phyloP scores from a whole-genome alignment of 2,797 vertebrate species.

The Gymnodraco acuticeps region DNA sequence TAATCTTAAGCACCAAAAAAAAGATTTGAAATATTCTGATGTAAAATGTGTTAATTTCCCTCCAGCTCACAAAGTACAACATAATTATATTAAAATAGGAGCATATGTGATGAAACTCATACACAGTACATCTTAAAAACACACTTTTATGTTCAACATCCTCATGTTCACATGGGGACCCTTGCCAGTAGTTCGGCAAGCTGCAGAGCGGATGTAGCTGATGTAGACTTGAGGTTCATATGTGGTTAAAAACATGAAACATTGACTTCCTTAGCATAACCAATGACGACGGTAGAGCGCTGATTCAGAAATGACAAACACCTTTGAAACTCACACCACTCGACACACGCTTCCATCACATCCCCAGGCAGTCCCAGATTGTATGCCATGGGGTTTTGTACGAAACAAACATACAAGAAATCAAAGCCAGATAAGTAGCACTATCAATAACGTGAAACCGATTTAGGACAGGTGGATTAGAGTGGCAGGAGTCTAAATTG shows the following conservation, averaged over 20 bases:
- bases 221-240: slow-evolving; percentile 70
- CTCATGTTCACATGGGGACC: slow-evolving; percentile 36
- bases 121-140: slow-evolving; percentile 1
- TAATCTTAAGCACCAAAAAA: neutral
- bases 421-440: slow-evolving; percentile 22
- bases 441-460: slow-evolving; percentile 35
- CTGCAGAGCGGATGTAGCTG: slow-evolving; percentile 78
- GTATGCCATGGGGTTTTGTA: slow-evolving; percentile 23
- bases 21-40: no score
- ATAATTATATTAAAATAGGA: slow-evolving; percentile 1
- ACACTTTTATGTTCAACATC: slow-evolving; percentile 49
- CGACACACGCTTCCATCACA: slow-evolving; percentile 34
- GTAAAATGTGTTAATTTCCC: no score
- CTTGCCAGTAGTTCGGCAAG: slow-evolving; percentile 49
- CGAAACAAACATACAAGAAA: slow-evolving; percentile 29
- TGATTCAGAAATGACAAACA: slow-evolving; percentile 85
- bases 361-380: slow-evolving; percentile 38
- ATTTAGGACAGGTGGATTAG: slow-evolving; percentile 57
- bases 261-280: slow-evolving; percentile 83
- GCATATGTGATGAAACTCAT: slow-evolving; percentile 6
- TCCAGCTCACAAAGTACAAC: neutral
- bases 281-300: slow-evolving; percentile 70
- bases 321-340: slow-evolving; percentile 56
- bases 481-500: slow-evolving; percentile 47
- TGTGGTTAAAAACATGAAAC: slow-evolving; percentile 85